Percentiles rank a stretch among this genome's conserved stretches.
phyloP scores from a whole-genome alignment of 2,113 vertebrate genomes.

The Thamnophis sirtalis region DNA sequence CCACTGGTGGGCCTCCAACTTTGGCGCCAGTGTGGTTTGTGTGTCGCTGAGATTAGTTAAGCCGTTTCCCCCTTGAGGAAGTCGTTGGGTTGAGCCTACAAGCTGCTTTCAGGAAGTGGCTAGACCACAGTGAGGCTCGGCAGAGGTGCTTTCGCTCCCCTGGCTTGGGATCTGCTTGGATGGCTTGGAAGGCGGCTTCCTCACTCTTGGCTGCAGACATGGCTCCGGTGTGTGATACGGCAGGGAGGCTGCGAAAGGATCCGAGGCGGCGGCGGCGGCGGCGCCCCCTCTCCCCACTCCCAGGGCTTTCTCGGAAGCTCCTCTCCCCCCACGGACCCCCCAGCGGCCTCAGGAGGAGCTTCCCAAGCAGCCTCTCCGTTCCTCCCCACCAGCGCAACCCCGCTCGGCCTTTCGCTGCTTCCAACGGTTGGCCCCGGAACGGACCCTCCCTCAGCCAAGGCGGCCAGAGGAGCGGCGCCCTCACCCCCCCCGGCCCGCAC shows the following conservation, averaged over 20 bases:
- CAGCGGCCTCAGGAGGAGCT: neutral
- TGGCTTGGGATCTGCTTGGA: no score
- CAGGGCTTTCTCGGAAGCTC: rapidly evolving
- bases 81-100: neutral
- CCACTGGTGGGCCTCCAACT: neutral
- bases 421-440: no score
- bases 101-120: neutral
- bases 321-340: neutral
- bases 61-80: neutral
- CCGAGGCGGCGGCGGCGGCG: no score
- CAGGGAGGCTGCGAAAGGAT: neutral
- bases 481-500: no score
- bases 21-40: neutral
- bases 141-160: neutral
- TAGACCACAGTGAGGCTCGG: neutral
- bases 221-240: no score
- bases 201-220: neutral
- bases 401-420: no score
- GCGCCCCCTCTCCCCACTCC: neutral
- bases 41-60: neutral
- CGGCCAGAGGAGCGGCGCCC: no score
- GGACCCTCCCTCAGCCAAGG: neutral
- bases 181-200: neutral
- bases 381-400: neutral
- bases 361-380: neutral